phyloP scores from a whole-genome alignment of 2,113 vertebrate genomes.

The Oreochromis niloticus region DNA sequence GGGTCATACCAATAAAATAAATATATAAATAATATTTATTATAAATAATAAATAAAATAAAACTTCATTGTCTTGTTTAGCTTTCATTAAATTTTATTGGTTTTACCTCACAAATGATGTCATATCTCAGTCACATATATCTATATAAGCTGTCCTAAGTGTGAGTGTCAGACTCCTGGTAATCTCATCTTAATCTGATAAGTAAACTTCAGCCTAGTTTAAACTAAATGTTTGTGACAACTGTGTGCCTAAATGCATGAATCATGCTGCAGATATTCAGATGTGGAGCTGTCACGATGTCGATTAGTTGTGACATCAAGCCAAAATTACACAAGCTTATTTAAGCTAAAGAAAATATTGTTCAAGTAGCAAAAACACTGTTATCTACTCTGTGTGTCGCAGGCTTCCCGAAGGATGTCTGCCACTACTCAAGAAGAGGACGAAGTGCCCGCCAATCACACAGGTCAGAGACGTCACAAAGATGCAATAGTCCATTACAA shows the following conservation, averaged over 20 bases:
- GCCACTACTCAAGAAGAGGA: slow-evolving; percentile 24
- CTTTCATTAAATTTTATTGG: fast-evolving
- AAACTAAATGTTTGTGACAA: slow-evolving; percentile 28
- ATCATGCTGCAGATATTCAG: not conserved
- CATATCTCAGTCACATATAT: not conserved
- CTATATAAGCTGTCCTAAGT: not conserved
- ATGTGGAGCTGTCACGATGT: not conserved
- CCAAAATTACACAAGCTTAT: not conserved
- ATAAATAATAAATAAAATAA: not conserved
- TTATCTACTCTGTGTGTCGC: not conserved
- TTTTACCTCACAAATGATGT: not conserved
- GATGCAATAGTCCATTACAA: not conserved
- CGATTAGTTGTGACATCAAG: not conserved
- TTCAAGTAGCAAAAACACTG: not conserved
- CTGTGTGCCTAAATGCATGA: not conserved
- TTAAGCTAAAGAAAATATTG: not conserved
- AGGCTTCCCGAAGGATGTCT: slow-evolving; percentile 38
- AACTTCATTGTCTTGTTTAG: not conserved
- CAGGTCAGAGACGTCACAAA: slow-evolving; percentile 30
- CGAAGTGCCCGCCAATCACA: slow-evolving; percentile 44
- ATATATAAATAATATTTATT: not conserved
- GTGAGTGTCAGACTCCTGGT: not conserved
- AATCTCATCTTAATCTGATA: slow-evolving; percentile 48
- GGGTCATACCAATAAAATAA: not conserved
- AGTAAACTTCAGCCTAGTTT: slow-evolving; percentile 18